Conservation (phyloP, 2,888 invertebrate species). For the Dusona sp. region DNA sequence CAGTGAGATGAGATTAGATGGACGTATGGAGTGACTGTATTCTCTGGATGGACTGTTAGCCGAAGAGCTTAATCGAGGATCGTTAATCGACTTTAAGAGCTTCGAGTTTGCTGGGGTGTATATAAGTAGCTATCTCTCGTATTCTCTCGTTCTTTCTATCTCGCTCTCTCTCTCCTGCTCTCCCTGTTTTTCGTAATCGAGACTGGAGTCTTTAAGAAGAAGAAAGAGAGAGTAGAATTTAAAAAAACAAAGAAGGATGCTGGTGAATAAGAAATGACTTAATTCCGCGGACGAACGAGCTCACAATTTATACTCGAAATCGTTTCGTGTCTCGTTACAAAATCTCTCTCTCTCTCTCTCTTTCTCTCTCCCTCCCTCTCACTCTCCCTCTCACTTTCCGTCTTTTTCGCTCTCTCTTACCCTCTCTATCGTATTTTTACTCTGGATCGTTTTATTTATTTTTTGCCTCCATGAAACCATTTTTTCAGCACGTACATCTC, state of each 20-base stretch:
- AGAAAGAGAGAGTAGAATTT: slow-evolving; percentile 35
- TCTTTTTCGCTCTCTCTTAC: too few relatives aligned
- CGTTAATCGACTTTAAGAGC: slow-evolving; percentile 68
- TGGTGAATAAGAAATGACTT: slow-evolving; percentile 64
- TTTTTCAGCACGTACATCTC: slow-evolving; percentile 35
- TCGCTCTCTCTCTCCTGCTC: slow-evolving; percentile 18
- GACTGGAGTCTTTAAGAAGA: slow-evolving; percentile 15
- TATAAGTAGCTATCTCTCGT: slow-evolving; percentile 37
- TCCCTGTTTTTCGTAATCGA: slow-evolving; percentile 28
- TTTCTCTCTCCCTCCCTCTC: neutral
- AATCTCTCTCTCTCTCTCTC: slow-evolving; percentile 16
- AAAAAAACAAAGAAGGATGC: slow-evolving; percentile 35
- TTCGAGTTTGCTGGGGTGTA: slow-evolving; percentile 55
- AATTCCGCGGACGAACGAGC: slow-evolving; percentile 56
- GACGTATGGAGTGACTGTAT: slow-evolving; percentile 39
- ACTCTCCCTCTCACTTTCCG: neutral
- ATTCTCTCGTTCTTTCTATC: too few relatives aligned
- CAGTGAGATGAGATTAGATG: slow-evolving; percentile 35
- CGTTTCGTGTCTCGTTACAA: slow-evolving; percentile 33
- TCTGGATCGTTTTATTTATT: slow-evolving; percentile 1
- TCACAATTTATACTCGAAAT: slow-evolving; percentile 56
- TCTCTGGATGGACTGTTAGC: slow-evolving; percentile 55
- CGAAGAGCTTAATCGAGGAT: slow-evolving; percentile 64
- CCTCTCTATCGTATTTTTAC: slow-evolving; percentile 13
- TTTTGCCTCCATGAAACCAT: neutral